Base-by-base conservation (phyloP, 2,797 vertebrate genomes). In the Oryzias dopingdopingensis region DNA sequence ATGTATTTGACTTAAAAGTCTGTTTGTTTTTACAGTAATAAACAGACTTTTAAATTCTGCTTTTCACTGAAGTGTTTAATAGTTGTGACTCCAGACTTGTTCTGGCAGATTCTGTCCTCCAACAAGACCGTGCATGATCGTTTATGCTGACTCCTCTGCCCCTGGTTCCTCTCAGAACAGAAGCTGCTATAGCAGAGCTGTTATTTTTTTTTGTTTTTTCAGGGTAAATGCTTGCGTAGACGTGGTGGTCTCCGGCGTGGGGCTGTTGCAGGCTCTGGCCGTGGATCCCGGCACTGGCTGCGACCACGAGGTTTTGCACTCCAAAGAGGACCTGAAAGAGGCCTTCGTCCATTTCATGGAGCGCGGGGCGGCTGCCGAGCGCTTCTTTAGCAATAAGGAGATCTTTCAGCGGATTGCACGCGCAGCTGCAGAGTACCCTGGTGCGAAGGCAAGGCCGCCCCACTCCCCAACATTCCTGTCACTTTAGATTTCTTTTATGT, bases 171-270 rank as follows among this genome's bases (percentile, higher is more conserved):
- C 32, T 37, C 32, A 37, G 26, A 5, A 4, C 10, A 37, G 32
- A 10, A 37, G 32, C 32, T 37, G 32, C 10, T 37, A 37, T 4
- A 37, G 29, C 32, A 12, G 8, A 37, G 32, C 32, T 13, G 10
- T 37, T 22, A 22, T 22, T 22, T 22, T 2, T 20, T 22, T 22
- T 37, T 4, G 15, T 44, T 46, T 42, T 23, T 26, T 14, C 70
- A 99, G 97, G 0, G 96, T 99, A 74, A 99, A 99, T 0, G 92
- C 96, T 47, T 99, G 97, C 2, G 95, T 99, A 2, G 97, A 99
- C 0, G 94, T 99, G 65, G 96, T 99, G 1, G 92, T 99, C 43
- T 95, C 96, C 0, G 97, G 96, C 0, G 94, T 98, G 72, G 95
- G 94, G 50, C 86, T 99, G 51, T 79, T 99, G 44, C 92, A 96